A percentile compares a stretch with the other conserved stretches of the same genome.
These are phyloP conservation scores for Torymus tubicola DNA, from an alignment of 2,888 invertebrate species.

Conservation along the genomic window DNA sequence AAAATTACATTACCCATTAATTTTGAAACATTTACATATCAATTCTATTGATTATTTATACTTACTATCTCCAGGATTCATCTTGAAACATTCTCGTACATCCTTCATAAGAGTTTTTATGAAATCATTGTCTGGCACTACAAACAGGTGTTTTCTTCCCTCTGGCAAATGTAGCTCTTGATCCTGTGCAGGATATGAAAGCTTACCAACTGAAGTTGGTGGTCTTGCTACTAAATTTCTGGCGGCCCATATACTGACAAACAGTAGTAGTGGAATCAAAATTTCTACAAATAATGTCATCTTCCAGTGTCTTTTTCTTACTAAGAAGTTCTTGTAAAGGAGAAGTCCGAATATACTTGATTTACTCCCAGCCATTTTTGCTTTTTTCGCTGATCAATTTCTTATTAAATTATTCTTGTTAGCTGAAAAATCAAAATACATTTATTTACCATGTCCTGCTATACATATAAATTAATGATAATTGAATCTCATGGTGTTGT, in stretches of 20 bases:
- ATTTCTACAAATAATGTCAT: conserved; percentile 64
- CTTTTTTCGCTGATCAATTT: not conserved
- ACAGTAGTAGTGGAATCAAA: conserved; percentile 64
- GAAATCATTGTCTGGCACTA: conserved; percentile 31
- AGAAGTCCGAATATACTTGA: conserved; percentile 63
- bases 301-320: conserved; percentile 67
- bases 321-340: conserved; percentile 65
- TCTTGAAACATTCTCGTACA: conserved; percentile 18
- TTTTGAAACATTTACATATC: too few relatives aligned
- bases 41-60: too few relatives aligned
- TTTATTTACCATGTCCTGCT: not conserved
- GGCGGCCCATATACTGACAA: conserved; percentile 62
- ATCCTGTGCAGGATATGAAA: conserved; percentile 56
- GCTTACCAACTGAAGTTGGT: conserved; percentile 57
- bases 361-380: conserved; percentile 16
- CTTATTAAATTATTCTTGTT: too few relatives aligned
- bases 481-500: too few relatives aligned
- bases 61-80: not conserved
- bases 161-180: not conserved
- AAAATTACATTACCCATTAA: too few relatives aligned
- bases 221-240: conserved; percentile 46
- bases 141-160: not conserved
- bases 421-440: conserved; percentile 2
- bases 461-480: too few relatives aligned
- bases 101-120: conserved; percentile 1